Evolutionary conservation across 2,113 vertebrate genomes (phyloP), one percentile per base, ranked within the genome.

Genomic region (Phaethornis superciliosus): DNA sequence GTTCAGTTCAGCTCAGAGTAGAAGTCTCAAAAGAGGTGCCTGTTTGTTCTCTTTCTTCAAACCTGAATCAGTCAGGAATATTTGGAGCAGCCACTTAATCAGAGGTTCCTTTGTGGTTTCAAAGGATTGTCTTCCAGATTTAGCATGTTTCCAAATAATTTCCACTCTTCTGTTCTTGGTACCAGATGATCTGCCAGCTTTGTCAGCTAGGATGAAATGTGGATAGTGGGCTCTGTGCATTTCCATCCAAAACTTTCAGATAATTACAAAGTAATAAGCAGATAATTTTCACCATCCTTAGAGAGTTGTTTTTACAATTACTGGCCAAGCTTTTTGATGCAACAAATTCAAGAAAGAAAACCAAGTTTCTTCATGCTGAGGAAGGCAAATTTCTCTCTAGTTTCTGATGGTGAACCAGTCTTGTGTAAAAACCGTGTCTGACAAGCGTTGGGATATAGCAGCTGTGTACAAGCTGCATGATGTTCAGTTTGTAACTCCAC

Each of bases 231-330:
- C 81, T 92, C 26, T 0, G 85, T 28, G n/a, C 75, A 32, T 83
- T 93, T 91, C 67, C 54, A 89, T 97, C 97, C 95, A 96, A 92
- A 96, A 90, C 68, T 88, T 95, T 88, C 81, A 64, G 92, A 93
- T 96, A 96, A 96, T 97, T 97, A 90, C 85, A 70, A 93, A 97
- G 90, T 71, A 96, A 93, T 93, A 96, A 97, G 85, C 90, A 88
- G 89, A 83, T 59, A 15, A 95, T 89, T 96, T 94, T 93, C 52
- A 49, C 68, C 26, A 40, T 95, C 95, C 95, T 93, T 76, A 30
- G 97, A 94, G 96, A 95, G 9, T 79, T 71, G 47, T 49, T 95
- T 86, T 89, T 96, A 80, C 77, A 89, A 6, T 81, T 82, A 62
- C 55, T 94, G 68, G 90, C 85, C 83, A 95, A 68, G 40, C 19